Evolutionary conservation across 37 sponge, comb jelly and placozoan genomes (phyloP).

Genomic region (Cladorhizidae sp.): DNA sequence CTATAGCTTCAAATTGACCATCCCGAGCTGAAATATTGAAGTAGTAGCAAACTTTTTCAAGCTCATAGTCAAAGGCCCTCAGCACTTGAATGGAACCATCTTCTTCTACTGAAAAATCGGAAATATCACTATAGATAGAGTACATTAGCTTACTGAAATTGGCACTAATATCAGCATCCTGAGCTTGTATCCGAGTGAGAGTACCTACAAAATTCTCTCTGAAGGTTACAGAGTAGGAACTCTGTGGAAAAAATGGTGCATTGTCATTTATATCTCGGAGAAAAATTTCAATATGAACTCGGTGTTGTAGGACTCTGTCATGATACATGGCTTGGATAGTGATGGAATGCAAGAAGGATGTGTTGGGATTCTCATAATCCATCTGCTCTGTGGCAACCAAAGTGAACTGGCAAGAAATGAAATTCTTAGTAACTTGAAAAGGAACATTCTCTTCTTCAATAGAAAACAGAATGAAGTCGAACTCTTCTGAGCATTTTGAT

Average conservation of each 20-base stretch:
- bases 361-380: conserved; percentile 57
- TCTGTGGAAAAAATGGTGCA: conserved; percentile 24
- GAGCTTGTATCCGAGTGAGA: conserved; percentile 22
- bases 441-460: conserved; percentile 11
- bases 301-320: conserved; percentile 1
- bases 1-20: conserved; percentile 9
- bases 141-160: conserved; percentile 36
- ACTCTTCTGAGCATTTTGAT: background rate
- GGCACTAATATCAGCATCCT: conserved; percentile 39
- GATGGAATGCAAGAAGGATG: conserved; percentile 21
- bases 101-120: conserved; percentile 14
- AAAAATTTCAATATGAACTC: conserved; percentile 13
- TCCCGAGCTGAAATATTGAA: conserved; percentile 47
- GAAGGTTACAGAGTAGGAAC: conserved; percentile 17
- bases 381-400: conserved; percentile 19
- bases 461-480: background rate
- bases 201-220: conserved; percentile 28
- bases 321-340: conserved; percentile 36
- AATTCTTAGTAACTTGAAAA: conserved; percentile 8
- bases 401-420: background rate
- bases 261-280: conserved; percentile 64
- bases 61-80: conserved; percentile 46
- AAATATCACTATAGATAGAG: conserved; percentile 5
- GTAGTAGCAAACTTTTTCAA: conserved; percentile 11
- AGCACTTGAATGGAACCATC: conserved; percentile 35